Conservation (phyloP, 2,888 invertebrate species). For the Caenorhabditis zanzibari region DNA sequence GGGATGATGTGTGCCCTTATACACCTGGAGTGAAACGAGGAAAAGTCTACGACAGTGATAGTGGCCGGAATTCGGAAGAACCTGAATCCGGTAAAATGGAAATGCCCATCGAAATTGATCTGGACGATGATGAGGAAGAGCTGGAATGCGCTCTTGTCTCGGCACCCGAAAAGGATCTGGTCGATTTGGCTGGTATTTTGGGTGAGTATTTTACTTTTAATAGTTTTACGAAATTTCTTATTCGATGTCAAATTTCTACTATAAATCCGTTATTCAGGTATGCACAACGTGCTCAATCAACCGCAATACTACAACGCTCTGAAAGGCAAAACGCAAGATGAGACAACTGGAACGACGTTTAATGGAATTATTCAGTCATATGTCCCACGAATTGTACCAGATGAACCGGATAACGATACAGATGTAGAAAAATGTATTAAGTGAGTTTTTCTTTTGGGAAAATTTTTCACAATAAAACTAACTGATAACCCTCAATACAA, state of each 20-base stretch:
- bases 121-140: slow-evolving; percentile 80
- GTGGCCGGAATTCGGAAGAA: slow-evolving; percentile 67
- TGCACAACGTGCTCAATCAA: slow-evolving; percentile 99
- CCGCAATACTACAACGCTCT: slow-evolving; percentile 97
- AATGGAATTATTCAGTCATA: slow-evolving; percentile 88
- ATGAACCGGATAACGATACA: slow-evolving; percentile 97
- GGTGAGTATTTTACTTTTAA: slow-evolving; percentile 61
- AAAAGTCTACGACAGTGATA: slow-evolving; percentile 73
- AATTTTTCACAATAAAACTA: too few species aligned
- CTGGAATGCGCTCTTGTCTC: slow-evolving; percentile 92
- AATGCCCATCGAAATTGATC: slow-evolving; percentile 83
- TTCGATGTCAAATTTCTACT: too few species aligned
- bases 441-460: slow-evolving; percentile 84
- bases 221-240: too few species aligned
- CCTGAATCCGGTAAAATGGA: slow-evolving; percentile 71
- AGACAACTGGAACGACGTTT: slow-evolving; percentile 81
- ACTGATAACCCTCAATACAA: too few species aligned
- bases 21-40: slow-evolving; percentile 92
- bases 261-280: too few species aligned
- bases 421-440: slow-evolving; percentile 95
- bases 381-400: slow-evolving; percentile 92
- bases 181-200: slow-evolving; percentile 93
- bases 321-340: slow-evolving; percentile 84
- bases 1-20: slow-evolving; percentile 95
- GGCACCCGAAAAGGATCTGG: slow-evolving; percentile 96